Evolutionary conservation across 2,797 vertebrate genomes (phyloP).

Genomic region (Mareca penelope): DNA sequence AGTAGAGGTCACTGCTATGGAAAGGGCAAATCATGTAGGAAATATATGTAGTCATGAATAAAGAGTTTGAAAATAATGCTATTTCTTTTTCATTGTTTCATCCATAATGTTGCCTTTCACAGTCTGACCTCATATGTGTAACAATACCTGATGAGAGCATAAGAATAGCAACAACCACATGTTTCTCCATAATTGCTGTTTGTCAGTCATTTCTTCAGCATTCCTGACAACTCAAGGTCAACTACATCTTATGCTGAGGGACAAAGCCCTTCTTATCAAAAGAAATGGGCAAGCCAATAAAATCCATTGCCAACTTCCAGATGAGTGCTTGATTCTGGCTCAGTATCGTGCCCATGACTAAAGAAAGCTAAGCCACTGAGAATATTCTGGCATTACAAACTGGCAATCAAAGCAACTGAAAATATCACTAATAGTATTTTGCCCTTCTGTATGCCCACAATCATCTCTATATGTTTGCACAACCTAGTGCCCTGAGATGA

Average conservation of each 20-base stretch:
- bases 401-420: not conserved
- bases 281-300: conserved; percentile 6
- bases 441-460: not conserved
- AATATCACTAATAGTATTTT: not conserved
- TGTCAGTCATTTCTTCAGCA: conserved; percentile 48
- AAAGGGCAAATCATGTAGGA: conserved; percentile 35
- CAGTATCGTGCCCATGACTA: not conserved
- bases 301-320: conserved; percentile 13
- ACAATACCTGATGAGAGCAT: conserved; percentile 50
- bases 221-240: conserved; percentile 64
- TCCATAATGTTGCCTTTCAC: conserved; percentile 26
- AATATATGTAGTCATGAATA: conserved; percentile 31
- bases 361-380: conserved; percentile 26
- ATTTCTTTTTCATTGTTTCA: conserved; percentile 49
- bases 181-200: conserved; percentile 65
- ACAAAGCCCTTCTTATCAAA: conserved; percentile 25
- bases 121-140: conserved; percentile 43
- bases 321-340: conserved; percentile 17
- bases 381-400: not conserved
- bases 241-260: conserved; percentile 11
- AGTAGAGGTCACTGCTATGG: conserved; percentile 30
- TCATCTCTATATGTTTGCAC: no score
- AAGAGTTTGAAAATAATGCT: conserved; percentile 43
- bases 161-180: conserved; percentile 56
- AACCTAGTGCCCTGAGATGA: not conserved